These are phyloP conservation scores for Artibeus lituratus DNA, from an alignment of 2,797 vertebrate species.

Conservation along the genomic window DNA sequence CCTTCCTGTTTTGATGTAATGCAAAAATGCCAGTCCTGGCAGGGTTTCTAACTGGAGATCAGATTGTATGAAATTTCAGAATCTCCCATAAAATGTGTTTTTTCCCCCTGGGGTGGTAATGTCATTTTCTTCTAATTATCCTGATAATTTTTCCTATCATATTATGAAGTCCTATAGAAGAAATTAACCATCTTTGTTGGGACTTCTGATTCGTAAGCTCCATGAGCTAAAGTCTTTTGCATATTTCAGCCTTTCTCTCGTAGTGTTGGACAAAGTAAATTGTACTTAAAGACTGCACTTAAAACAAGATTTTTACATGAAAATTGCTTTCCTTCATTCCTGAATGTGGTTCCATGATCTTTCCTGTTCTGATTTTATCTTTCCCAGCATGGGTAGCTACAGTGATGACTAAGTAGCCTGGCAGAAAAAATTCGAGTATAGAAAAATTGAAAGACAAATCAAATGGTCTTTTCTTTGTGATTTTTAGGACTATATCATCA, in stretches of 20 bases:
- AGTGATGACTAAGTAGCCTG: background rate
- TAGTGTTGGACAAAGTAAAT: background rate
- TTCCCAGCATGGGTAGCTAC: background rate
- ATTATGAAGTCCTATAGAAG: constrained; percentile 38
- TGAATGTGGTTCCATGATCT: background rate
- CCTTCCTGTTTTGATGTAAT: constrained; percentile 37
- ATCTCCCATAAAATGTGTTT: background rate
- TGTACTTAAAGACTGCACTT: background rate
- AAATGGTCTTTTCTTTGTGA: background rate
- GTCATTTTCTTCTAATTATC: constrained; percentile 47
- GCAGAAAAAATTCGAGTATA: background rate
- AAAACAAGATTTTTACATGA: constrained; percentile 6
- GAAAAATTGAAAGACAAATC: constrained; percentile 41
- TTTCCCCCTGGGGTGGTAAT: background rate
- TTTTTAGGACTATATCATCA: background rate
- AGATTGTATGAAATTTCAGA: constrained; percentile 46
- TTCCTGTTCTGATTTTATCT: background rate
- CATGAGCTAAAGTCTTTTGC: background rate
- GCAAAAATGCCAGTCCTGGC: constrained; percentile 26
- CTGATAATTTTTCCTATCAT: constrained; percentile 43
- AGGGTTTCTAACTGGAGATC: constrained; percentile 40
- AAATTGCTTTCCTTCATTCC: constrained; percentile 17
- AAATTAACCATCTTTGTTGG: constrained; percentile 46
- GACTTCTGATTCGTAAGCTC: background rate
- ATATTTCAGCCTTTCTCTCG: background rate